Base-by-base conservation (phyloP, 1,140 invertebrate species). In the Drosophila melanica region DNA sequence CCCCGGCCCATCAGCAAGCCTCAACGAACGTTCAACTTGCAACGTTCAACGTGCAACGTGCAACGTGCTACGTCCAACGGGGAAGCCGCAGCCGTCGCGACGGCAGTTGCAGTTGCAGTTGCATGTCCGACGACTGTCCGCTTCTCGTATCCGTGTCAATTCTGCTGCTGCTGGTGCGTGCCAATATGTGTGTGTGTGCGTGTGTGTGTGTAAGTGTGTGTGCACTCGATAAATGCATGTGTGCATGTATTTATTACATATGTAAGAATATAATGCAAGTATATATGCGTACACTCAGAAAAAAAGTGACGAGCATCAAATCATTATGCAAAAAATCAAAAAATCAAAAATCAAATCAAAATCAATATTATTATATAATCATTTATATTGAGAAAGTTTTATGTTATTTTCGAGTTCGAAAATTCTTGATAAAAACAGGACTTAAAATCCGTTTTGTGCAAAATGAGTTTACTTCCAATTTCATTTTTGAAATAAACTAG, bases 81-180 rank as follows among this genome's bases (percentile, higher is more conserved):
- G 77, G 75, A 78, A 45, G 33, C 73, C 81, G 75, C 81, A 81
- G 79, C 64, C 79, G 82, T 77, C 67, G 77, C 27, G 27, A 27
- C 27, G 3, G 27, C 69, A 42, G 62, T 51, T 30, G 79, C 50
- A 67, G 18, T 68, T 55, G 65, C 72, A 64, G 44, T 50, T 68
- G 55, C 75, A 50, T 69, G 55, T 76, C 76, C 62, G 50, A 41
- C 30, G 58, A 62, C 63, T 48, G 66, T 48, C 74, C 54, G 65
- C 54, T 48, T 7, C 64, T 35, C 42, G 55, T 48, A 48, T 47
- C 51, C 55, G 65, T 62, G 60, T 75, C 71, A 59, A 64, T 78
- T 60, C 76, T 73, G 65, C 16, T 73, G 65, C 16, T 14, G 59
- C 20, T 23, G 60, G 51, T 45, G 58, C 48, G 60, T 68, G 71